Conservation (phyloP, 2,797 vertebrate genomes). For the Toxotes lorentzi region DNA sequence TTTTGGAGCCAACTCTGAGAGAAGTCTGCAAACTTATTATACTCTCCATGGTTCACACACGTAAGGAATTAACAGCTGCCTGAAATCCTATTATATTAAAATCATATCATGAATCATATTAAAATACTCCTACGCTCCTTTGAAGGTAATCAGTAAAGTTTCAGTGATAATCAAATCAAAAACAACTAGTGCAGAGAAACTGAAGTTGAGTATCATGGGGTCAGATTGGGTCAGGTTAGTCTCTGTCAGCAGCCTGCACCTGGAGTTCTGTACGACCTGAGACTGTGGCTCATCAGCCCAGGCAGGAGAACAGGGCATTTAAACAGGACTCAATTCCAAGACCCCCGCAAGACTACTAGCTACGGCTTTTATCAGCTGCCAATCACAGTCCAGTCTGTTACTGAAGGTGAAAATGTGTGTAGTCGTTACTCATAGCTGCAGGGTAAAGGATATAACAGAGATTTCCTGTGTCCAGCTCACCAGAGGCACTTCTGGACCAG, state of each 20-base stretch:
- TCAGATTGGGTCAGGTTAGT: slow-evolving; percentile 1
- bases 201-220: background rate
- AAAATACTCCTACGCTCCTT: background rate
- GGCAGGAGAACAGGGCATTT: slow-evolving; percentile 20
- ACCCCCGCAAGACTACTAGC: slow-evolving; percentile 26
- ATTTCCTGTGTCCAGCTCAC: slow-evolving; percentile 7
- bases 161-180: background rate
- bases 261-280: background rate
- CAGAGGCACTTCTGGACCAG: background rate
- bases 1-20: background rate
- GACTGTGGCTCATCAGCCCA: slow-evolving; percentile 33
- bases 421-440: slow-evolving; percentile 25
- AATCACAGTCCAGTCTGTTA: slow-evolving; percentile 41
- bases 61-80: too few relatives aligned
- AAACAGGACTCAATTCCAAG: slow-evolving; percentile 25
- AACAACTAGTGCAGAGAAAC: background rate
- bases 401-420: slow-evolving; percentile 12
- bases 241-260: slow-evolving; percentile 26
- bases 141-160: background rate
- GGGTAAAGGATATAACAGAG: slow-evolving; percentile 11
- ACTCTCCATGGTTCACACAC: background rate
- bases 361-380: slow-evolving; percentile 44
- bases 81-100: too few relatives aligned
- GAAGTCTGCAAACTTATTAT: background rate
- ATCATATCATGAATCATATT: too few relatives aligned